Conservation (phyloP, 2,888 invertebrate genomes). For the Salpingus planirostris region DNA sequence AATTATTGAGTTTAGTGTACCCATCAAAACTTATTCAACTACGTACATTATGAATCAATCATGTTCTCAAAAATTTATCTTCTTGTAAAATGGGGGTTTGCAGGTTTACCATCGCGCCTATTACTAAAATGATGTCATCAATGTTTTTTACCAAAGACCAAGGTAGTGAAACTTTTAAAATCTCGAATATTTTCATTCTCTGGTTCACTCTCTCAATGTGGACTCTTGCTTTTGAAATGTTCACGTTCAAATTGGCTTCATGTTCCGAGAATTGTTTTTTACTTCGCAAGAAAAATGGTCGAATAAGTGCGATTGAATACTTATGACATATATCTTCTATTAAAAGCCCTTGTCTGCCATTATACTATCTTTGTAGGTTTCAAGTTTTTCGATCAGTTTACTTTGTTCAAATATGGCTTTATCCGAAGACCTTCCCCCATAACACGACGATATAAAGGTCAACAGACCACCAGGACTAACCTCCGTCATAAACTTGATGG, state of each 20-base stretch:
- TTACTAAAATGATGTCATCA: conserved; percentile 5
- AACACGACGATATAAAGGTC: conserved; percentile 6
- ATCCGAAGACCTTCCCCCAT: conserved; percentile 3
- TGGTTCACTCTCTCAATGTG: conserved; percentile 7
- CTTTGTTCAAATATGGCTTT: conserved; percentile 12
- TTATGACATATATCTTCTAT: conserved; percentile 9
- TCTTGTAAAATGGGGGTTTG: neutral
- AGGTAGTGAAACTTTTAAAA: conserved; percentile 1
- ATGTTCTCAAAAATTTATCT: no score
- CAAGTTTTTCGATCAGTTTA: conserved; percentile 3
- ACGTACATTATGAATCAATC: no score
- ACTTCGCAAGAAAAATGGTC: no score
- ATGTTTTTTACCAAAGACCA: conserved; percentile 4
- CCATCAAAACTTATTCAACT: no score
- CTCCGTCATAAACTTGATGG: conserved; percentile 9
- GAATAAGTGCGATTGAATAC: conserved; percentile 8
- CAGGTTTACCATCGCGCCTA: conserved; percentile 2
- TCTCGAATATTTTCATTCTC: conserved; percentile 9
- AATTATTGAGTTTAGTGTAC: no score
- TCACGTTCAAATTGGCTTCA: conserved; percentile 9
- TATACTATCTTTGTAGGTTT: conserved; percentile 5
- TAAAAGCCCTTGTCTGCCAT: conserved; percentile 15
- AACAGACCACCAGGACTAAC: conserved; percentile 10
- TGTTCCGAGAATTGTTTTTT: conserved; percentile 9
- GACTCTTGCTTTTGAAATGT: conserved; percentile 16